These are phyloP conservation scores for Pampusana beccarii DNA, from an alignment of 2,113 vertebrate species.

Conservation along the genomic window DNA sequence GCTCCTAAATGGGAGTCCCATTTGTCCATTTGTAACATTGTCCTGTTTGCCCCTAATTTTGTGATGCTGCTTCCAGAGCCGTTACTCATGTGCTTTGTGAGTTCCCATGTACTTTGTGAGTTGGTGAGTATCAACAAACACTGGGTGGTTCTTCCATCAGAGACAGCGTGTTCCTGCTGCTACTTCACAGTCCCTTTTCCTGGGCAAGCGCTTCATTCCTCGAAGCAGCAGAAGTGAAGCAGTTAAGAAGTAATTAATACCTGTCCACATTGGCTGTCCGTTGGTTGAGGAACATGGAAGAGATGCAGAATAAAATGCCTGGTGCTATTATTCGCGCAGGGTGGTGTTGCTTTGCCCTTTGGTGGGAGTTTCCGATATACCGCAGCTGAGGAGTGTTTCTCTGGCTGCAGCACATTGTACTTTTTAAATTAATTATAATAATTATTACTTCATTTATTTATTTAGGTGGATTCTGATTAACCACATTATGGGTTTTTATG, in stretches of 20 bases:
- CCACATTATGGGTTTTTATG: not conserved
- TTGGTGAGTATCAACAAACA: not conserved
- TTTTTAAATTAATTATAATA: no score
- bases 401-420: not conserved
- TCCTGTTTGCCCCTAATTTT: not conserved
- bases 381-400: not conserved
- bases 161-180: no score
- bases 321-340: not conserved
- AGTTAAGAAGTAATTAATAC: not conserved
- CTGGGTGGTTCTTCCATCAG: not conserved
- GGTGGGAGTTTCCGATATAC: not conserved
- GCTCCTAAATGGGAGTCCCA: not conserved
- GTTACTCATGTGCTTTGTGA: not conserved
- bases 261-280: not conserved
- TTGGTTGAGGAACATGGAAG: not conserved
- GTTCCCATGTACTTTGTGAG: not conserved
- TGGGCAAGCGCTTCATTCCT: accelerated
- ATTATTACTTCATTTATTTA: not conserved
- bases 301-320: not conserved
- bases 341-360: not conserved
- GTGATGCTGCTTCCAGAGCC: not conserved
- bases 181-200: not conserved
- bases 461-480: not conserved
- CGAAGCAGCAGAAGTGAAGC: not conserved
- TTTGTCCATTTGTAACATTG: not conserved